Evolutionary conservation across 2,888 invertebrate genomes (phyloP), one percentile per base, ranked within the genome.

Genomic region (Protonemura montana): DNA sequence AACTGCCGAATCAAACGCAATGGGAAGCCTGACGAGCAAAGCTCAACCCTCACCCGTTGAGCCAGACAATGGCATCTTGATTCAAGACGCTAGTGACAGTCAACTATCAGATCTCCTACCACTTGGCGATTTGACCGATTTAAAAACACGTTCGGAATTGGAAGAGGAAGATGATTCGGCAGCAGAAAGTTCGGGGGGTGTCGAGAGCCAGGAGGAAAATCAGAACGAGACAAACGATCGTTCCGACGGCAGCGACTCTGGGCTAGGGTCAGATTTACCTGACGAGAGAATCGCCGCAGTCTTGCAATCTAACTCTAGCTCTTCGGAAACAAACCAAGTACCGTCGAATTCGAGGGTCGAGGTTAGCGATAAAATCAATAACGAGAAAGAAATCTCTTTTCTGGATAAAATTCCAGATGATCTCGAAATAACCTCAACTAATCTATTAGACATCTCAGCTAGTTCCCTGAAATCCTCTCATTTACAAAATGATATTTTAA

Each of bases 241-340:
- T 86, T 96, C 96, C 78, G 96, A 97, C 90, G 96, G 96, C 10
- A 97, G 97, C 85, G 97, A 97, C 91, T 97, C 96, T 0, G 97
- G 97, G 0, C 91, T 97, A 41, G 97, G 97, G 5, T 95, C 95
- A 59, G 97, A 97, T 91, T 93, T 95, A 86, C 92, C 93, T 86
- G 95, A 95, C 88, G 95, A 95, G 89, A 87, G 87, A 86, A 59
- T 59, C 28, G 30, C 83, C 10, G 30, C 78, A 3, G 30, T 27
- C n/a, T 28, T 78, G n/a, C 27, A 30, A 28, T 28, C 30, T 21
- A 29, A 81, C n/a, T 81, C 81, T 3, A 30, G 28, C 81, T 30
- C 29, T n/a, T 28, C 28, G 26, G 28, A 27, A 28, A 30, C 81
- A 1, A 27, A 28, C 28, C 27, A 28, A 27, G 30, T 29, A n/a